phyloP scores from a whole-genome alignment of 1,140 invertebrate genomes.

The Aleiodes sp. region DNA sequence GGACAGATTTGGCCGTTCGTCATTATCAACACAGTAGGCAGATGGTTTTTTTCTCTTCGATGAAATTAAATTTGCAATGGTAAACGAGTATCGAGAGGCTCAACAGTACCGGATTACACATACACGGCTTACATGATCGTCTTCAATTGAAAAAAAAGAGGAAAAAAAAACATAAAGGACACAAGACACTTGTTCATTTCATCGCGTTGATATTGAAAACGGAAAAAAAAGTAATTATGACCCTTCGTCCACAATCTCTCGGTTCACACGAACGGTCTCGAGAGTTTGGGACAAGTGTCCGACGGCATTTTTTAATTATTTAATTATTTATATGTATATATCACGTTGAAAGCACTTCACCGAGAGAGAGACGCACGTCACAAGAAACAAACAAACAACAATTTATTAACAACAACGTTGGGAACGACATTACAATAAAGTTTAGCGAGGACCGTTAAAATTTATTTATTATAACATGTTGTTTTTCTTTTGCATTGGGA shows the following conservation, averaged over 20 bases:
- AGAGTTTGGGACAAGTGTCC: constrained; percentile 12
- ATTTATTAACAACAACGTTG: constrained; percentile 40
- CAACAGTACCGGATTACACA: not conserved
- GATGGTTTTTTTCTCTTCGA: not conserved
- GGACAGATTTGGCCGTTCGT: not conserved
- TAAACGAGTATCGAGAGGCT: not conserved
- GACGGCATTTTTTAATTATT: not conserved
- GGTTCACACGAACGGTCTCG: not conserved
- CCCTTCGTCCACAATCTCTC: not conserved
- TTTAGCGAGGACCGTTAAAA: constrained; percentile 18
- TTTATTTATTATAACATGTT: not conserved
- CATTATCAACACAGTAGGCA: constrained; percentile 2
- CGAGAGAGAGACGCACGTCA: constrained; percentile 39
- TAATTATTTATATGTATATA: not conserved
- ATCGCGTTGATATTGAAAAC: not conserved
- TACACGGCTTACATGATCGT: not conserved
- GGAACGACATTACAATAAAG: constrained; percentile 16
- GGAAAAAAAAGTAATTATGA: constrained; percentile 1
- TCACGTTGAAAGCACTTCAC: constrained; percentile 27
- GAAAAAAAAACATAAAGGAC: not conserved
- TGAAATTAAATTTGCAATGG: not conserved
- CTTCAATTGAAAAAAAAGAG: not conserved
- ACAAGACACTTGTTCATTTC: constrained; percentile 1
- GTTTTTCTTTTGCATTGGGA: not conserved
- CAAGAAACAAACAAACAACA: constrained; percentile 41